Base-by-base conservation (phyloP, 35 echinoderm and acorn worm species). In the Acanthaster planci region DNA sequence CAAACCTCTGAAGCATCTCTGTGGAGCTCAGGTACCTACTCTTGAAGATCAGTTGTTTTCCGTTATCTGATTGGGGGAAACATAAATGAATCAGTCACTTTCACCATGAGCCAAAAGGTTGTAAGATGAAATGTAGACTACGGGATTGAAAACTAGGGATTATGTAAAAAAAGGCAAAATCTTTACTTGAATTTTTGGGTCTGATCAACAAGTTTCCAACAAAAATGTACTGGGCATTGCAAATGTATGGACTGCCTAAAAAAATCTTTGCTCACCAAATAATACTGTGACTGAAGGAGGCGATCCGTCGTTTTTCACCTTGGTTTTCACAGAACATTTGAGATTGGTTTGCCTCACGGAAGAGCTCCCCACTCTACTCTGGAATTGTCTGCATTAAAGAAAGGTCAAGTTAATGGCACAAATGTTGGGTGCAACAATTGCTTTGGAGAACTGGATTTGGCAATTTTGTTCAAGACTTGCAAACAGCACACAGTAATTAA, bases 21-120 rank as follows among this genome's bases (percentile, higher is more conserved):
- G 34, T 72, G 23, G 64, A 72, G 22, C 21, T 31, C 21, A 72
- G 64, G 26, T 16, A 23, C 21, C 64, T 72, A 26, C 64, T 72
- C 30, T 72, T 72, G 64, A 72, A 72, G 18, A 72, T 26, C 64
- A 72, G 26, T 72, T 72, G 64, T 72, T 72, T 72, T 14, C 64
- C 64, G 34, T 72, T 26, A 16, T 72, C 64, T 72, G 29, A 72
- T 12, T 31, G 34, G 34, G 2, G 8, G 0, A 35, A 36, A 27
- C 10, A 72, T 35, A 72, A 72, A 26, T 5, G 23, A 72, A 12
- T 35, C 14, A 16, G 30, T 14, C 2, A 29, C 22, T 6, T 12
- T 35, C 27, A 9, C 2, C 2, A 67, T n/a, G 21, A 23, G 6
- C 5, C 12, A 35, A 31, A 12, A 26, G 1, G 34, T 72, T 72